phyloP scores from a whole-genome alignment of 2,888 invertebrate genomes.

The Cephalotes varians region DNA sequence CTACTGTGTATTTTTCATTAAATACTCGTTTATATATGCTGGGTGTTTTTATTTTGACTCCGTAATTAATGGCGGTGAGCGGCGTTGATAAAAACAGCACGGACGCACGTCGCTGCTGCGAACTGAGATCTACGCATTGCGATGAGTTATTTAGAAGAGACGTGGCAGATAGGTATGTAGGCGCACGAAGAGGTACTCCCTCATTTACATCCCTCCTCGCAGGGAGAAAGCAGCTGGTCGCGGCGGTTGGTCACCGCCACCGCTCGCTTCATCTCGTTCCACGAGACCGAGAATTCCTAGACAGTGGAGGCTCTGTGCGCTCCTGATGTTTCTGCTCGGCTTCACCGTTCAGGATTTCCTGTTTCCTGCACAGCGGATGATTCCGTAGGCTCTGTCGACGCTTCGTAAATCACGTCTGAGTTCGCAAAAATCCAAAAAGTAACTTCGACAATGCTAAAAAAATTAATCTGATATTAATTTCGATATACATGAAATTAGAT shows the following conservation, averaged over 20 bases:
- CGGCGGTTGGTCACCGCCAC: conserved; percentile 29
- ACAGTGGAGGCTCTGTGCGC: conserved; percentile 78
- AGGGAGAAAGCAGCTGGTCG: conserved; percentile 30
- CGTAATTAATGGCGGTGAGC: conserved; percentile 18
- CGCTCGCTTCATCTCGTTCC: conserved; percentile 62
- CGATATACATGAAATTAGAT: neutral
- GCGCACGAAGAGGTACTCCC: conserved; percentile 11
- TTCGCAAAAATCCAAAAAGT: neutral
- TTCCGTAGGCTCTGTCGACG: conserved; percentile 30
- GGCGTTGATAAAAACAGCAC: conserved; percentile 29
- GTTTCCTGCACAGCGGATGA: conserved; percentile 80
- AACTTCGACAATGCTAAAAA: neutral
- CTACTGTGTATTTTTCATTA: neutral
- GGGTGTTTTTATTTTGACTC: conserved; percentile 1
- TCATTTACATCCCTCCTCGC: conserved; percentile 46
- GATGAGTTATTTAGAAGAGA: conserved; percentile 34
- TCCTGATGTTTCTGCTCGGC: conserved; percentile 80
- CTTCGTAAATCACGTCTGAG: neutral
- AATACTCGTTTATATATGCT: neutral
- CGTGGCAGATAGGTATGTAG: conserved; percentile 26
- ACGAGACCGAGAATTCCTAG: conserved; percentile 69
- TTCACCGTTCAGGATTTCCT: conserved; percentile 82
- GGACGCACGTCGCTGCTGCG: conserved; percentile 7
- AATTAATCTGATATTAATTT: neutral
- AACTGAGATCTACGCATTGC: neutral